A percentile compares a stretch with the other conserved stretches of the same genome.
Conservation (phyloP, 2,888 invertebrate genomes). For the Stegophylla sp. region DNA sequence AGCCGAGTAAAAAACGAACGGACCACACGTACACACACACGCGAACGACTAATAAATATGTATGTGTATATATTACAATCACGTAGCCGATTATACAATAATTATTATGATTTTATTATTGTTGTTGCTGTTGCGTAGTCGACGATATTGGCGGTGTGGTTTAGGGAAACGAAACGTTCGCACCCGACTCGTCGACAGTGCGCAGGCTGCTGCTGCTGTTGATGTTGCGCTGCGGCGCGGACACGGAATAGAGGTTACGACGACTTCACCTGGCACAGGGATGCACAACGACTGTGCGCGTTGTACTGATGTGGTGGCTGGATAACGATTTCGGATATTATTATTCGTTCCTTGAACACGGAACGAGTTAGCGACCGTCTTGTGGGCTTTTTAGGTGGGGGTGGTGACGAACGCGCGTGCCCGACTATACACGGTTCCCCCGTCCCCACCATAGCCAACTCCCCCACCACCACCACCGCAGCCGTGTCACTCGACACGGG, state of each 20-base stretch:
- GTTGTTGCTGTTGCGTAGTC: too few relatives aligned
- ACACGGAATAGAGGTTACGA: not conserved
- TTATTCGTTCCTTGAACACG: conserved; percentile 10
- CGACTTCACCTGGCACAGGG: conserved; percentile 15
- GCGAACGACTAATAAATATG: not conserved
- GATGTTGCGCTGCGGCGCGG: not conserved
- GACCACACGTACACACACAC: not conserved
- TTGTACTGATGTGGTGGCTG: too few relatives aligned
- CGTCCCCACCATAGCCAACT: too few relatives aligned
- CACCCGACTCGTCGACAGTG: not conserved
- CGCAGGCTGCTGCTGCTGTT: not conserved
- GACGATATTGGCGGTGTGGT: too few relatives aligned
- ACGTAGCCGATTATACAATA: too few relatives aligned
- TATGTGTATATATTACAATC: too few relatives aligned
- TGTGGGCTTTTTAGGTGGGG: not conserved
- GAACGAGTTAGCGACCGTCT: conserved; percentile 15
- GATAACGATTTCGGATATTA: conserved; percentile 40
- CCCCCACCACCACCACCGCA: not conserved
- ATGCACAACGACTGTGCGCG: conserved; percentile 50
- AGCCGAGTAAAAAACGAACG: not conserved
- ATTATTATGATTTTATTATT: too few relatives aligned
- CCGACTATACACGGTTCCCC: conserved; percentile 22
- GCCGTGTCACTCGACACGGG: conserved; percentile 6
- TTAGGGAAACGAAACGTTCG: conserved; percentile 3
- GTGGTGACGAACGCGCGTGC: conserved; percentile 27